Base-by-base conservation (phyloP, 2,888 invertebrate genomes). In the Dynastes grantii region DNA sequence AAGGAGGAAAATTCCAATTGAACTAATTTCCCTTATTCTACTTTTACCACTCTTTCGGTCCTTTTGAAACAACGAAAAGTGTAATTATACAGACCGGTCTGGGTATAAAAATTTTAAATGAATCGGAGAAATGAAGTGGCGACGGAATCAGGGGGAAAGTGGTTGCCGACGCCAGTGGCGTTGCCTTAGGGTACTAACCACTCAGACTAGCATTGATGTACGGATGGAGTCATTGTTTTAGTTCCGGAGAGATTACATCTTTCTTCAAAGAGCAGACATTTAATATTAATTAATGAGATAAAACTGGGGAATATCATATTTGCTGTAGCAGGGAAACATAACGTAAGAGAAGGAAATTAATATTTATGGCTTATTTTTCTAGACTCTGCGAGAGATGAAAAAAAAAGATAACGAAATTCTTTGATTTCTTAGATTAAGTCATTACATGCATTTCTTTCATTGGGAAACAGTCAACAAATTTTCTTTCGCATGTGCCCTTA, bases 31-130 rank as follows among this genome's bases (percentile, higher is more conserved):
- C 11, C 71, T 79, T 68, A 79, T 79, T 79, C 45, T 68, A 76
- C 77, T 71, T 79, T 77, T 71, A 53, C 71, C 55, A 71, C 53
- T 71, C 71, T 53, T 53, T 55, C 71, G 55, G 55, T 13, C 37
- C 71, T 73, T 78, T 77, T 79, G 76, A 75, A 77, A 80, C 80
- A 80, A 80, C 79, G 76, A 78, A 79, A 73, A 79, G 75, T 79
- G 76, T 77, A 80, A 80, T 80, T 77, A 77, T 76, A 77, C 70
- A 76, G 79, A 76, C 79, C 79, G 76, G 78, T 79, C 16, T 77
- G 77, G 77, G 70, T 80, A 77, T 79, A 73, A 79, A 76, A 75
- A 63, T 76, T 76, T 77, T 76, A 79, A 79, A 77, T 76, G 77
- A 79, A 77, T 79, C 73, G 76, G 73, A 55, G 76, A 65, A 68